Evolutionary conservation across 1,140 invertebrate species (phyloP), one percentile per base, ranked within the genome.

Genomic region (Leptonema lineaticorne): DNA sequence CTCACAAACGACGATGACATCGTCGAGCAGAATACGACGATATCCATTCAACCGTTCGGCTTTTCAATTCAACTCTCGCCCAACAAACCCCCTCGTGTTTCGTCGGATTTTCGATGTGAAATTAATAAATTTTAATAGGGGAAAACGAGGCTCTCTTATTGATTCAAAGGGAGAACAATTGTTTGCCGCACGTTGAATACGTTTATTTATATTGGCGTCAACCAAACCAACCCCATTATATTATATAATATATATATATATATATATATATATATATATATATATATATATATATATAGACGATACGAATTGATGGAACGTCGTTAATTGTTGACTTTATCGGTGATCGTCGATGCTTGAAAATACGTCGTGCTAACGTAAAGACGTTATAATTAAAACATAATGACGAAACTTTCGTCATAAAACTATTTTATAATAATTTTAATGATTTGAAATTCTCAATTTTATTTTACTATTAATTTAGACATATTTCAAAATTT

Each of bases 71-170:
- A 26, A 53, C 48, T 53, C 50, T 20, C 50, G 7, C 50, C 22
- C 50, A 24, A 53, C 27, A 24, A 53, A 20, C 27, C 22, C 20
- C 14, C 50, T 1, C 22, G 50, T 14, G 16, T 41, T 14, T 41
- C 16, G 37, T 41, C 16, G 11, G 37, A n/a, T 41, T 41, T 41
- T 53, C 22, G 27, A 53, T 53, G 22, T 53, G 50, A 53, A 53
- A 53, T 53, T 53, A 53, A 53, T 53, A 53, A 53, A 53, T 53
- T 53, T 53, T 53, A 53, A 53, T 53, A 24, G 50, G 50, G 11
- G 2, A 53, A 14, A 16, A 14, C 37, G 37, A 45, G 14, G 50
- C 37, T 16, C 37, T 9, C 9, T 41, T 2, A 41, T 41, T 41
- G 37, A 41, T 41, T 14, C 2, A 9, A 11, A 41, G 37, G 16